Base-by-base conservation (phyloP, 1,140 invertebrate species). In the Venturia canescens region DNA sequence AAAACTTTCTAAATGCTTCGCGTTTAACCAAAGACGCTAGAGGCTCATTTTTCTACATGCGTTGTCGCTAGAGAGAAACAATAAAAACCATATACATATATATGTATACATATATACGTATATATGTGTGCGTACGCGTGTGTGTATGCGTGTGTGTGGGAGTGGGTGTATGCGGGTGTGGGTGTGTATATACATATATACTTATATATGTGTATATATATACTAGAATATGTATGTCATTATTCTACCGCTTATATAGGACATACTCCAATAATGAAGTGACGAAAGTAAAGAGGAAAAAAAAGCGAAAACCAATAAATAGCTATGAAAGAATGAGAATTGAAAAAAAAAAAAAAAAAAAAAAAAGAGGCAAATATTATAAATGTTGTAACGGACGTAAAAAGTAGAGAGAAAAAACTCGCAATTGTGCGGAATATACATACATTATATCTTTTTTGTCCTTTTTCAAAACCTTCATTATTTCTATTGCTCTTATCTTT, bases 41-140 rank as follows among this genome's bases (percentile, higher is more conserved):
- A 88, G 86, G 88, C 88, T 92, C 90, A 91, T 90, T 92, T 92
- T 92, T 91, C 90, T 92, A 92, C 90, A 89, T 88, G 86, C 90
- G 89, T 91, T 89, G 85, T 91, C 89, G 87, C 90, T 86, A 82
- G 82, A 87, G 71, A 13, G 26, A 78, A 80, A 83, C 66, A 80
- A 84, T 18, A 79, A 81, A 83, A 78, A 82, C 3, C 9, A 34
- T 34, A 34, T 4, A 34, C 9, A 34, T 34, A 34, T 34, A 9
- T 34, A 34, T 34, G 9, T 34, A 34, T 34, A 83, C 80, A 83
- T 79, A 1, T 63, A 77, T 53, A 71, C 71, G 81, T 82, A 83
- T 79, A 1, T 63, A 77, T 53, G n/a, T n/a, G n/a, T n/a, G n/a
- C n/a, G n/a, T n/a, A n/a, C n/a, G n/a, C n/a, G n/a, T n/a, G n/a